Evolutionary conservation across 2,888 invertebrate species (phyloP).

Genomic region (Clusia tigrina): DNA sequence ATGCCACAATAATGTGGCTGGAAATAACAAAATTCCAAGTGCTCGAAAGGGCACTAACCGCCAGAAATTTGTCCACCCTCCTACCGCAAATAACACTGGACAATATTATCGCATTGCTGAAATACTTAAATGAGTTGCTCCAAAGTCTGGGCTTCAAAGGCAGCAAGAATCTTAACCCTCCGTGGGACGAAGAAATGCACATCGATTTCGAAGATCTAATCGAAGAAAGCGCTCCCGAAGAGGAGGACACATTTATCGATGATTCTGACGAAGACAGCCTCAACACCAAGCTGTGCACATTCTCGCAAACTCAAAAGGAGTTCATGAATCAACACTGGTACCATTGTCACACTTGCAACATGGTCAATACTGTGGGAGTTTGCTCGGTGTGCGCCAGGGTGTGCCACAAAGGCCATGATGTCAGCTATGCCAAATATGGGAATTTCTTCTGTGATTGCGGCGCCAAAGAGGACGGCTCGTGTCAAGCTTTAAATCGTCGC

Average conservation of each 20-base stretch:
- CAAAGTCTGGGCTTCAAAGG: constrained; percentile 60
- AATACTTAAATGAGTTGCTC: constrained; percentile 80
- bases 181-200: constrained; percentile 82
- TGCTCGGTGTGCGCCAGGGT: constrained; percentile 97
- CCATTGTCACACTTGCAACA: constrained; percentile 98
- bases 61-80: constrained; percentile 33
- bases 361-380: constrained; percentile 98
- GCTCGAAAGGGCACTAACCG: constrained; percentile 51
- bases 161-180: constrained; percentile 71
- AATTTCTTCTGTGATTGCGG: constrained; percentile 99
- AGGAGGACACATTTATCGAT: constrained; percentile 91
- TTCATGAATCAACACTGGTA: constrained; percentile 99
- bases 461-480: constrained; percentile 88
- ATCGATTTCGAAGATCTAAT: constrained; percentile 82
- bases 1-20: constrained; percentile 82
- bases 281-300: constrained; percentile 85
- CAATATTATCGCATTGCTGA: constrained; percentile 83
- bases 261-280: constrained; percentile 65
- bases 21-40: constrained; percentile 70
- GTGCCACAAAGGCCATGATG: constrained; percentile 95
- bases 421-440: constrained; percentile 96
- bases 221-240: constrained; percentile 82
- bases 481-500: constrained; percentile 68
- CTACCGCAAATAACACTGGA: constrained; percentile 68
- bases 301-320: constrained; percentile 95